Percentiles rank a stretch among this genome's conserved stretches.
Evolutionary conservation across 2,113 vertebrate genomes (phyloP).

Genomic region (Chloropsis hardwickii): DNA sequence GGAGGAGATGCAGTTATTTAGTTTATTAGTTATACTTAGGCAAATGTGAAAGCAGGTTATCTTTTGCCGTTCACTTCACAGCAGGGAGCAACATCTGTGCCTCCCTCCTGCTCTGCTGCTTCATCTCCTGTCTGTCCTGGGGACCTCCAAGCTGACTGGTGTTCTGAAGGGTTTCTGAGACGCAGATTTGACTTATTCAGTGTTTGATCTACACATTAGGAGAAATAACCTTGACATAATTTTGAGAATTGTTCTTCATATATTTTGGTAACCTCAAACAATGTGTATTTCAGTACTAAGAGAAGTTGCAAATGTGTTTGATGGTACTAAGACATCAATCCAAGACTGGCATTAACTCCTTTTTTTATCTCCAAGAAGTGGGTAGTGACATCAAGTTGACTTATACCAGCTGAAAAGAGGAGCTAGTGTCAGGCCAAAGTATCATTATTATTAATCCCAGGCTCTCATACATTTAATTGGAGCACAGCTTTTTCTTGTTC

Average conservation of each 20-base stretch:
- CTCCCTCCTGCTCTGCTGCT: not conserved
- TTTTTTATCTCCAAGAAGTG: not conserved
- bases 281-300: not conserved
- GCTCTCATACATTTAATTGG: not conserved
- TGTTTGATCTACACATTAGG: not conserved
- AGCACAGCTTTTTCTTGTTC: not conserved
- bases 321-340: not conserved
- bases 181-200: not conserved
- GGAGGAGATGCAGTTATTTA: not conserved
- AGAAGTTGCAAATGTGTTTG: not conserved
- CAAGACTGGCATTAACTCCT: not conserved
- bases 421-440: not conserved
- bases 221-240: not conserved
- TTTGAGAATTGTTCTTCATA: not conserved
- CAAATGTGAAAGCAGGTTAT: not conserved
- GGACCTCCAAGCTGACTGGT: not conserved
- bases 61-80: not conserved
- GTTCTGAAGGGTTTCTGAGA: not conserved
- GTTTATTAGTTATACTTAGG: not conserved
- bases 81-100: not conserved
- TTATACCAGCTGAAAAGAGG: not conserved
- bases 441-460: not conserved
- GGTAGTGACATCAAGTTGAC: not conserved
- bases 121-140: not conserved
- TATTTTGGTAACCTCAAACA: not conserved